Evolutionary conservation across 2,113 vertebrate species (phyloP).

Genomic region (Taxidea taxus): DNA sequence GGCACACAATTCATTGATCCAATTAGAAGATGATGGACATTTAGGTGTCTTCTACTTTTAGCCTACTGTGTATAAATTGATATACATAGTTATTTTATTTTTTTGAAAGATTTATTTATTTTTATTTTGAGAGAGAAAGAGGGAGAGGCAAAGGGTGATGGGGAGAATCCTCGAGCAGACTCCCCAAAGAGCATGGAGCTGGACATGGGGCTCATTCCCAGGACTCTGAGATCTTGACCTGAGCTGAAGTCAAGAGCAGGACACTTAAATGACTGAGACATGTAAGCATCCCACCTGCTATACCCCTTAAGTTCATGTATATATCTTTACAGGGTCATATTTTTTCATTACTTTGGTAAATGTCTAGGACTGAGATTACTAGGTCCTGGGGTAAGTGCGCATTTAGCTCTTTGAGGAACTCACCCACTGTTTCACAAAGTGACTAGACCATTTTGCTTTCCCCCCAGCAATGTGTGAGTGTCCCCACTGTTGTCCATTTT

Average conservation of each 20-base stretch:
- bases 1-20: neutral
- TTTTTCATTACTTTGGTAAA: neutral
- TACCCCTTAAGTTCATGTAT: neutral
- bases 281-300: neutral
- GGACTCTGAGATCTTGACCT: neutral
- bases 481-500: neutral
- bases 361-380: neutral
- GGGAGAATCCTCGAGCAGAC: neutral
- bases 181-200: neutral
- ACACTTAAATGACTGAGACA: neutral
- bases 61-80: neutral
- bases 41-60: neutral
- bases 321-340: neutral
- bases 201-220: neutral
- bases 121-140: neutral
- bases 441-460: neutral
- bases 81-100: neutral
- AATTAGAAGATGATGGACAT: neutral
- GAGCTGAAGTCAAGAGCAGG: neutral
- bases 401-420: neutral
- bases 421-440: neutral
- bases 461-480: neutral
- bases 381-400: neutral
- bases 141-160: neutral
- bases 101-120: neutral